phyloP scores from a whole-genome alignment of 2,888 invertebrate species.

The Eretmocerus hayati region DNA sequence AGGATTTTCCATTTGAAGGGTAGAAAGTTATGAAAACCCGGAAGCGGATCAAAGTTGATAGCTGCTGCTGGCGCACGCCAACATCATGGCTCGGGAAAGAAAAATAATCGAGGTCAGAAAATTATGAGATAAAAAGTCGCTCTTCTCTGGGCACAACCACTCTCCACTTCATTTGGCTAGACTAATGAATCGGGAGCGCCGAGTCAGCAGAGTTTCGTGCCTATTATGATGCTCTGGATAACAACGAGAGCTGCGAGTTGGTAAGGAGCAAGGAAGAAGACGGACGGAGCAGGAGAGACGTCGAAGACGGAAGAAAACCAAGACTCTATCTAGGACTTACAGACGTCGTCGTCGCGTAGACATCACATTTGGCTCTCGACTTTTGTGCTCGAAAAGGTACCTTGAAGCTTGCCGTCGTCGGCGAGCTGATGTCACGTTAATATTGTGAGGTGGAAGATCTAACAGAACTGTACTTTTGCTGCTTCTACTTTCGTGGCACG shows the following conservation, averaged over 20 bases:
- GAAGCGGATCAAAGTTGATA: constrained; percentile 8
- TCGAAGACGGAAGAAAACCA: constrained; percentile 10
- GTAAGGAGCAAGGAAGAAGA: neutral
- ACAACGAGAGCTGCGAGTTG: no score
- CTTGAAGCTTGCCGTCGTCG: no score
- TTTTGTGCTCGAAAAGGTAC: constrained; percentile 1
- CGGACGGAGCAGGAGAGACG: neutral
- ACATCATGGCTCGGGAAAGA: constrained; percentile 12
- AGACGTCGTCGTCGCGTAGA: constrained; percentile 1
- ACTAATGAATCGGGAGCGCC: constrained; percentile 28
- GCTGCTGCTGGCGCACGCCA: constrained; percentile 11
- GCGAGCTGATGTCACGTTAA: no score
- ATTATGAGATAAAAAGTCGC: constrained; percentile 34
- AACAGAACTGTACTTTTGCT: no score
- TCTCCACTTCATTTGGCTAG: constrained; percentile 29
- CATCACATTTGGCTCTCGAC: constrained; percentile 3
- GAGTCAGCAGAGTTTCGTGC: constrained; percentile 11
- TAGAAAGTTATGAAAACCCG: no score
- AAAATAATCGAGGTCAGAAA: constrained; percentile 25
- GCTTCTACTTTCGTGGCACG: constrained; percentile 17
- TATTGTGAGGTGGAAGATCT: no score
- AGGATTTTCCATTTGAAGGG: no score
- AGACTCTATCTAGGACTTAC: constrained; percentile 18
- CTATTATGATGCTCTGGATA: no score
- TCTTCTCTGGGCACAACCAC: constrained; percentile 8